Base-by-base conservation (phyloP, 2,113 vertebrate genomes). In the Sorex fumeus region DNA sequence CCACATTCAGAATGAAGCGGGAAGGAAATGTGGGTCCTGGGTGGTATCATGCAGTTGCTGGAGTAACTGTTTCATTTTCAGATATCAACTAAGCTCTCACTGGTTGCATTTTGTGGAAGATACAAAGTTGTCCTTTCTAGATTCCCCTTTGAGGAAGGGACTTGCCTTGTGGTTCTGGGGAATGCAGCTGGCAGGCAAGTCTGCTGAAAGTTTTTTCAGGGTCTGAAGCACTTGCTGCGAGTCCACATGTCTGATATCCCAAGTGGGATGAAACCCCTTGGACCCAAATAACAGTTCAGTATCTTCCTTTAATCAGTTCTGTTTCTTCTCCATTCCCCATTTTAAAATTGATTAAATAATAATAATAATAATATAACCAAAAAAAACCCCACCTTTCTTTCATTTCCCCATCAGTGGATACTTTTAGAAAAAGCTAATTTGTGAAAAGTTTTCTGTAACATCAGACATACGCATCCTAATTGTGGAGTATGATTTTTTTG, bases 401-500 rank as follows among this genome's bases (percentile, higher is more conserved):
- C 57, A 32, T 86, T 45, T 16, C 89, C 25, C 19, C 28, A 19
- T 75, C 19, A 60, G 30, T 85, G n/a, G 81, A 27, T 72, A 43
- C 62, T 57, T 82, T 45, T 27, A 16, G 43, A 60, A 91, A 87
- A 87, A 91, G 27, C 10, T 16, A 47, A 12, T 28, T 47, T 92
- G 3, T 78, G 53, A 66, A 36, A 91, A 85, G 28, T 57, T 88
- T 90, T 40, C 78, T 87, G 25, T 57, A 60, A 74, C 10, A 57
- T 72, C 25, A 93, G 40, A 10, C 66, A 83, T 79, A 87, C 78
- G 36, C 47, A 81, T 40, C 13, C 69, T 81, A 34, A 81, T 4
- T 32, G 47, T 60, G 57, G 18, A 60, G 19, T 60, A 7, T 50
- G 47, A 50, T 23, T 60, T 60, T 3, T 23, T 60, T 60, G 57